Conservation (phyloP, 2,113 vertebrate genomes). For the Gnathonemus echidnorhynchus region DNA sequence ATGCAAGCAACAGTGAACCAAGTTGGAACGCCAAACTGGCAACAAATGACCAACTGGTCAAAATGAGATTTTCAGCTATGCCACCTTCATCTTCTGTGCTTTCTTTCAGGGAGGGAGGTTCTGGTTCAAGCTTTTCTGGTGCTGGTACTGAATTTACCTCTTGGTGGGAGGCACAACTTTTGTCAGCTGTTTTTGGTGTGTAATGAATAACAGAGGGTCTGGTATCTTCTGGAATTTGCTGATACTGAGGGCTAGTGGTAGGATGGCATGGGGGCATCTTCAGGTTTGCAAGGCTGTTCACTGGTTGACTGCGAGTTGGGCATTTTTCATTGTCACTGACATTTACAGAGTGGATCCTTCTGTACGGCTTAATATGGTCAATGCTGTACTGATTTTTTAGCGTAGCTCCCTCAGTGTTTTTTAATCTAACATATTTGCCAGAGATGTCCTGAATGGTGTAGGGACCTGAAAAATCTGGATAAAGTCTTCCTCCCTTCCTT, state of each 20-base stretch:
- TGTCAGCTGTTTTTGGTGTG: background rate
- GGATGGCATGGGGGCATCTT: background rate
- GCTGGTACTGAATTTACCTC: no score
- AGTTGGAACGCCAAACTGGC: no score
- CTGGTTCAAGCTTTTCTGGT: no score
- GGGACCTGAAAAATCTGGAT: no score
- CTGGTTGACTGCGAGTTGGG: background rate
- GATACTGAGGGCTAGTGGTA: background rate
- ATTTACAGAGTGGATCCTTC: constrained; percentile 7
- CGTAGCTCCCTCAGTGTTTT: background rate
- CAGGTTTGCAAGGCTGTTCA: background rate
- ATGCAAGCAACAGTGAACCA: no score
- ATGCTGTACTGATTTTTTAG: background rate
- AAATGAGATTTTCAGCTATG: no score
- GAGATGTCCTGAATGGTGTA: background rate
- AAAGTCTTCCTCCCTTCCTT: background rate
- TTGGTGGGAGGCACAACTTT: no score
- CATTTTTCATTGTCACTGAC: no score
- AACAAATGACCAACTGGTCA: no score
- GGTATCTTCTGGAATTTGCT: background rate
- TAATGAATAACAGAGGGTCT: constrained; percentile 16
- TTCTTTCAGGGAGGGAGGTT: no score
- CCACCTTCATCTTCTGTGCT: no score
- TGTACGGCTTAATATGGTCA: constrained; percentile 17
- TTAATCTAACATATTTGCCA: constrained; percentile 9